Conservation (phyloP, 2,888 invertebrate genomes). For the Allolobophora icterica region DNA sequence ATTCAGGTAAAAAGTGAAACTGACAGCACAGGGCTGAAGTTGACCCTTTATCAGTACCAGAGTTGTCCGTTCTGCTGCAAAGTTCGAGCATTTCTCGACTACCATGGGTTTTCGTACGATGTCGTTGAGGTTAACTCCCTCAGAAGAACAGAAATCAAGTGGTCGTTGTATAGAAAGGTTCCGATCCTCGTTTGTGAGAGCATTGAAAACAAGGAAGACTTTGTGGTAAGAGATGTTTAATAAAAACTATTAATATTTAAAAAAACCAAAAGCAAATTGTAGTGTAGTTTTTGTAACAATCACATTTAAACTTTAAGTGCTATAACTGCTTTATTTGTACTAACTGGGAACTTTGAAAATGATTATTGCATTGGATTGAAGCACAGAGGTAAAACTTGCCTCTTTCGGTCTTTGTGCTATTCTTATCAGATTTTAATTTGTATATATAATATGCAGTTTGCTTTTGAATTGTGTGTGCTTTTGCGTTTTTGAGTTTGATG, state of each 20-base stretch:
- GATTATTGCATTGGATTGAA: background rate
- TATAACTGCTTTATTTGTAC: background rate
- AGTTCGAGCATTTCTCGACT: conserved; percentile 75
- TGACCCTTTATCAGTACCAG: conserved; percentile 92
- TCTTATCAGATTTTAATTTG: too few relatives aligned
- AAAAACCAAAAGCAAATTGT: background rate
- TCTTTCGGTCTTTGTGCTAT: too few relatives aligned
- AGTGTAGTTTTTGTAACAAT: background rate
- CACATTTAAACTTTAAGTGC: background rate
- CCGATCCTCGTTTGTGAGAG: conserved; percentile 31
- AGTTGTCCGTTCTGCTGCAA: conserved; percentile 98
- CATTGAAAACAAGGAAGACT: conserved; percentile 9
- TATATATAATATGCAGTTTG: too few relatives aligned
- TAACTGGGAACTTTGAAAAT: background rate
- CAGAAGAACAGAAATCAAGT: conserved; percentile 84
- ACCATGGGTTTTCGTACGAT: conserved; percentile 89
- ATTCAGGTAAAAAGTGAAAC: conserved; percentile 45
- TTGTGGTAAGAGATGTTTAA: conserved; percentile 17
- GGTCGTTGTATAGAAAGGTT: conserved; percentile 83
- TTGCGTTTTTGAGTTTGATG: too few relatives aligned
- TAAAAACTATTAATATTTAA: background rate
- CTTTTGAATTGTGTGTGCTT: too few relatives aligned
- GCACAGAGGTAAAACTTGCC: too few relatives aligned
- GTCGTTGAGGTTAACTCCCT: conserved; percentile 97
- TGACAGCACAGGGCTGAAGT: conserved; percentile 67